Percentiles rank a stretch among this genome's conserved stretches.
phyloP scores from a whole-genome alignment of 2,797 vertebrate species.

The Chromobotia macracanthus region DNA sequence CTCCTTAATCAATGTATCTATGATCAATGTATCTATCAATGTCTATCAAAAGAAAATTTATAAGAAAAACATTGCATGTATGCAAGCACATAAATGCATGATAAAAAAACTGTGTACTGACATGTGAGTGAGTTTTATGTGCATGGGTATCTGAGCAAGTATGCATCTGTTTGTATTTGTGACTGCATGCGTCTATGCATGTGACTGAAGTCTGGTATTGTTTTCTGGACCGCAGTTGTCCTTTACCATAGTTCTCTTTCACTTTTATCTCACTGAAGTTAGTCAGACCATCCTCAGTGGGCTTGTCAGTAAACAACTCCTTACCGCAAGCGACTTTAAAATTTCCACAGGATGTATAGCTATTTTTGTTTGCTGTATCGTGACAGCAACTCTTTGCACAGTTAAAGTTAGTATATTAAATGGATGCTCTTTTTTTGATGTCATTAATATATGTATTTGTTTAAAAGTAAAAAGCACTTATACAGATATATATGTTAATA shows the following conservation, averaged over 20 bases:
- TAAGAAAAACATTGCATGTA: too few relatives aligned
- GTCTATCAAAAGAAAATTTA: too few relatives aligned
- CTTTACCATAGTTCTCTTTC: not conserved
- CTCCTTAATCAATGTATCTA: too few relatives aligned
- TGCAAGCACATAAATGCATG: too few relatives aligned
- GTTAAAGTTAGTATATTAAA: not conserved
- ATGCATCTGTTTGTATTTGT: too few relatives aligned
- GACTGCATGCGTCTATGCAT: too few relatives aligned
- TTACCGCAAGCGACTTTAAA: constrained; percentile 4
- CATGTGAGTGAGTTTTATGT: too few relatives aligned
- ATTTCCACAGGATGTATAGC: constrained; percentile 56
- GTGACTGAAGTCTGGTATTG: too few relatives aligned
- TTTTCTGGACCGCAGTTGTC: not conserved
- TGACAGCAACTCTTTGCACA: not conserved
- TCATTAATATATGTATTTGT: too few relatives aligned
- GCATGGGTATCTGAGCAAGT: too few relatives aligned
- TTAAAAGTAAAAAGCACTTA: not conserved
- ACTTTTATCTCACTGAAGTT: not conserved
- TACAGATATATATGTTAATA: not conserved
- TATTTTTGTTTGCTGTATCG: constrained; percentile 20
- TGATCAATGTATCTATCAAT: too few relatives aligned
- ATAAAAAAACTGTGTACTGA: too few relatives aligned
- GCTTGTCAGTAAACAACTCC: constrained; percentile 40
- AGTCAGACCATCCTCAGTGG: not conserved
- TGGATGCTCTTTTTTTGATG: constrained; percentile 1